phyloP scores from a whole-genome alignment of 2,797 vertebrate species.

The Leucoraja ocellata region DNA sequence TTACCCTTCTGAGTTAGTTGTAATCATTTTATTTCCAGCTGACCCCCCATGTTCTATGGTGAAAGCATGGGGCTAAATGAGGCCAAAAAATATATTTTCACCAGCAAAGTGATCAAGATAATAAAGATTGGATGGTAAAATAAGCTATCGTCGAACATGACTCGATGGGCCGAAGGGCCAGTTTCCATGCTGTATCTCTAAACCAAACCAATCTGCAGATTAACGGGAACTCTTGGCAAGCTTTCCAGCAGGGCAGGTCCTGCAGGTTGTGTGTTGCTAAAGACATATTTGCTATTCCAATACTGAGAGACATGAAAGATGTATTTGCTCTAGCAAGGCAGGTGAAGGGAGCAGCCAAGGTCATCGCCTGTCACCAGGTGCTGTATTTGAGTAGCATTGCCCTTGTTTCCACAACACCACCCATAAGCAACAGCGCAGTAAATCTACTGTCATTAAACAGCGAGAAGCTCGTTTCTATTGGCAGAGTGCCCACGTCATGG shows the following conservation, averaged over 20 bases:
- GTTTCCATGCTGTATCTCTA: too few relatives aligned
- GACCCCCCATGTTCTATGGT: too few relatives aligned
- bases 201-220: background rate
- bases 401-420: slow-evolving; percentile 93
- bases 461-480: slow-evolving; percentile 72
- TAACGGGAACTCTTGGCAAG: background rate
- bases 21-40: too few relatives aligned
- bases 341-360: slow-evolving; percentile 70
- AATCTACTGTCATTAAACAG: slow-evolving; percentile 93
- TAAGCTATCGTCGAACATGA: too few relatives aligned
- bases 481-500: slow-evolving; percentile 69
- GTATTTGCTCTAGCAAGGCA: slow-evolving; percentile 48
- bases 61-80: too few relatives aligned
- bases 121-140: too few relatives aligned
- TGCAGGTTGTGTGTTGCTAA: background rate
- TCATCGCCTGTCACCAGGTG: slow-evolving; percentile 80
- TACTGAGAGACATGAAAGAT: slow-evolving; percentile 36
- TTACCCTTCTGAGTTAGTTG: too few relatives aligned
- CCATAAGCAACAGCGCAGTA: slow-evolving; percentile 79
- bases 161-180: too few relatives aligned
- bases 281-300: slow-evolving; percentile 25
- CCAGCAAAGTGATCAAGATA: too few relatives aligned
- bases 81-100: too few relatives aligned
- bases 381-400: slow-evolving; percentile 81
- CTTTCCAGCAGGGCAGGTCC: background rate